These are phyloP conservation scores for Pandemis corylana DNA, from an alignment of 2,888 invertebrate species.

Conservation along the genomic window DNA sequence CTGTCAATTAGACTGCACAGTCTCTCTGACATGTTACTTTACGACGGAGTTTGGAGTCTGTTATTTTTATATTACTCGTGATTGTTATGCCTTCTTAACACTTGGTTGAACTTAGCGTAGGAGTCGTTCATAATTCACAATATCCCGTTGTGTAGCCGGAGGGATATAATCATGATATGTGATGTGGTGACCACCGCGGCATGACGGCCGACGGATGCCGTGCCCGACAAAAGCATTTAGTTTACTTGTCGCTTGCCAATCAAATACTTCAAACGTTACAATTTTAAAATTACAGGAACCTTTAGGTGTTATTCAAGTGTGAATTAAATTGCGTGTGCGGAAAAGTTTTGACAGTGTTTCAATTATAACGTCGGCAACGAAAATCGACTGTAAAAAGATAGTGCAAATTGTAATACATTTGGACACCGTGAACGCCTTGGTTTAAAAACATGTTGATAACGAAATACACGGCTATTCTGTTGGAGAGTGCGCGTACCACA, in stretches of 20 bases:
- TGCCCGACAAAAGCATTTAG: constrained; percentile 53
- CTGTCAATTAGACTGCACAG: constrained; percentile 35
- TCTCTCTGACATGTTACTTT: constrained; percentile 20
- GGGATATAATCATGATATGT: constrained; percentile 69
- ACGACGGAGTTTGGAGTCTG: constrained; percentile 24
- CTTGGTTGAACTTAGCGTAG: constrained; percentile 55
- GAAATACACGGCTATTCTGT: constrained; percentile 88
- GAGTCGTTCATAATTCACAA: constrained; percentile 78
- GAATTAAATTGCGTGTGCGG: not conserved
- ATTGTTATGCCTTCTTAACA: constrained; percentile 48
- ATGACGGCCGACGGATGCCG: constrained; percentile 64
- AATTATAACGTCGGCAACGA: not conserved
- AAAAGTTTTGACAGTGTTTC: constrained; percentile 4
- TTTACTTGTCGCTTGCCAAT: constrained; percentile 56
- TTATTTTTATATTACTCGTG: constrained; percentile 24
- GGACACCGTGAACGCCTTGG: not conserved
- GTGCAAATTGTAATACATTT: not conserved
- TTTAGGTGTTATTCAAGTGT: not conserved
- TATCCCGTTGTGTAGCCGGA: constrained; percentile 73
- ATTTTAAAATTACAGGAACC: constrained; percentile 12
- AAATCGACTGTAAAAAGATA: not conserved
- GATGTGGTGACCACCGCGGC: constrained; percentile 64
- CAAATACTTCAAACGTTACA: constrained; percentile 26
- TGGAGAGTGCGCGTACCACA: constrained; percentile 86
- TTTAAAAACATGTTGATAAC: constrained; percentile 86